Evolutionary conservation across 2,113 vertebrate species (phyloP), one percentile per base, ranked within the genome.

Genomic region (Sapayoa aenigma): DNA sequence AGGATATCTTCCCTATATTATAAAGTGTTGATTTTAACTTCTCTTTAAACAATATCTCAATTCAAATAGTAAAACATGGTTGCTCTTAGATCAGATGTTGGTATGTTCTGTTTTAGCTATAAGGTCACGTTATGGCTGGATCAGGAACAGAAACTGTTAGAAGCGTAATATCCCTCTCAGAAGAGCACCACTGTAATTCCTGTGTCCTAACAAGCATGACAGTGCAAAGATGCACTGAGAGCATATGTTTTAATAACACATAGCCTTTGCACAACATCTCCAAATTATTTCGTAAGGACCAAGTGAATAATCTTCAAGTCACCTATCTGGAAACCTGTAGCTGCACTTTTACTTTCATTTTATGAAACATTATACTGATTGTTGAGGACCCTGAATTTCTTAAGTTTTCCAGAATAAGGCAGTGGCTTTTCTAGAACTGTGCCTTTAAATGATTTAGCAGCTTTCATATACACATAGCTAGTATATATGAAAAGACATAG

Each of bases 361-460:
- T 84, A 56, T 0, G 0, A 42, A 84, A 56, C 4, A 25, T 33
- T 50, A 14, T 53, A 42, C 46, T 9, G 0, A 50, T 5, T 37
- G 30, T 35, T 83, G 49, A 47, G 25, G 35, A 41, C 8, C n/a
- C 47, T 83, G 19, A 60, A 52, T 86, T 50, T 90, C 18, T 49
- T 71, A 65, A 52, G 3, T 7, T 77, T 87, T 85, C 39, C 42
- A 39, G 20, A 74, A 55, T 23, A 7, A 81, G 15, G 23, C 30
- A 63, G 30, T 72, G 49, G 25, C 30, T 78, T 80, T 95, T 85
- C 80, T 84, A 79, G 37, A 75, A 18, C 44, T 53, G 21, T 68
- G 37, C 33, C 39, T 84, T 93, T 79, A 75, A 81, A 68, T 65
- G 4, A 69, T 81, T 87, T 87, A 71, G 16, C n/a, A 87, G 56